These are phyloP conservation scores for Lepas anatifera DNA, from an alignment of 2,888 invertebrate species.

Conservation along the genomic window DNA sequence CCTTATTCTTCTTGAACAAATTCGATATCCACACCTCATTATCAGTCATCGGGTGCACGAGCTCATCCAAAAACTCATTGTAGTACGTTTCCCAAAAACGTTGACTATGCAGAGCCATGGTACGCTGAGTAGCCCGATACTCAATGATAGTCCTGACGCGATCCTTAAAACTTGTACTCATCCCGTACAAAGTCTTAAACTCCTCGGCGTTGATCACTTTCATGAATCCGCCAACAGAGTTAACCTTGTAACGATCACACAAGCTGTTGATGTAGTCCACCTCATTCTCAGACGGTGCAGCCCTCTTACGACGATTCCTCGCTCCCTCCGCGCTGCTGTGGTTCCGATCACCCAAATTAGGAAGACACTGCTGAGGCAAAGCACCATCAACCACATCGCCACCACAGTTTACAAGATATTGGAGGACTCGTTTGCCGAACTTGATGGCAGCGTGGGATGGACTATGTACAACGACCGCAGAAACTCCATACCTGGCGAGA, in stretches of 20 bases:
- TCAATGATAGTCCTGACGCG: not conserved
- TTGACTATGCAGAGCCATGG: not conserved
- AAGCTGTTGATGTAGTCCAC: not conserved
- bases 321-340: too few species aligned
- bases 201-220: not conserved
- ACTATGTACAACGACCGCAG: not conserved
- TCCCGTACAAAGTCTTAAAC: not conserved
- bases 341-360: not conserved
- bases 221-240: not conserved
- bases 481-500: not conserved
- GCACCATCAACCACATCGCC: not conserved
- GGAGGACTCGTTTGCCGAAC: not conserved
- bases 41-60: not conserved
- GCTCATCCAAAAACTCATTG: not conserved
- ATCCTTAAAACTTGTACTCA: not conserved
- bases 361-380: not conserved
- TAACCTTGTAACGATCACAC: not conserved
- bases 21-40: not conserved
- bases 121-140: not conserved
- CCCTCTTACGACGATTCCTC: not conserved
- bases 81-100: not conserved
- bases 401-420: not conserved
- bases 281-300: not conserved
- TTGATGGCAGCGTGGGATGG: not conserved
- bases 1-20: not conserved